These are phyloP conservation scores for Plagodis dolabraria DNA, from an alignment of 2,888 invertebrate species.

Conservation along the genomic window DNA sequence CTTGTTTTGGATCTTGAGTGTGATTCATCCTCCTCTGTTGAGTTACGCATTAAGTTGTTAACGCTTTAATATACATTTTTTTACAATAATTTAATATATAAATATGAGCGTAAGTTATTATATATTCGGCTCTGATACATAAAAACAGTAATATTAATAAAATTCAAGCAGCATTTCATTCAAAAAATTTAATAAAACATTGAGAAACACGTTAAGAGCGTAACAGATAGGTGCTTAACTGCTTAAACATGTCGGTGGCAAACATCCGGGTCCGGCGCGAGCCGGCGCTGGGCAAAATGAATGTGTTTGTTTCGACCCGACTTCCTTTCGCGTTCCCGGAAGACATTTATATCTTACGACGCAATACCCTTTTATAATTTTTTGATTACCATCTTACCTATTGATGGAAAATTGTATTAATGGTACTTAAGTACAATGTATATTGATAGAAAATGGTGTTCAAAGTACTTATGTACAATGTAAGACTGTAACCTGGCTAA, in stretches of 20 bases:
- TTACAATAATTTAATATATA: too few relatives aligned
- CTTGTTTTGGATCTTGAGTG: too few relatives aligned
- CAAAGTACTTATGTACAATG: too few relatives aligned
- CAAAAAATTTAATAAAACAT: slow-evolving; percentile 25
- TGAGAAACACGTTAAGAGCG: slow-evolving; percentile 14
- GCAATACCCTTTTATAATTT: too few relatives aligned
- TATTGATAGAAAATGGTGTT: too few relatives aligned
- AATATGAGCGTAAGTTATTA: background rate
- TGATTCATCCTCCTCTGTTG: too few relatives aligned
- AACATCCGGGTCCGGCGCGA: slow-evolving; percentile 15
- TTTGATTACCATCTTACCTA: background rate
- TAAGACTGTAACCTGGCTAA: too few relatives aligned
- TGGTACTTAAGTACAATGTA: background rate
- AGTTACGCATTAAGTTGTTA: too few relatives aligned
- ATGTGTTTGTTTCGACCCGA: slow-evolving; percentile 21
- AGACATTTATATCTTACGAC: slow-evolving; percentile 2
- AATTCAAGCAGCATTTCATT: slow-evolving; percentile 22
- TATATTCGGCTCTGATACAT: background rate
- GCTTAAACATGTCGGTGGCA: slow-evolving; percentile 20
- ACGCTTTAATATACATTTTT: too few relatives aligned
- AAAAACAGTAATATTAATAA: slow-evolving; percentile 2
- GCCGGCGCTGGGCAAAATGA: slow-evolving; percentile 5
- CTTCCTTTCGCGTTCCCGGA: slow-evolving; percentile 7
- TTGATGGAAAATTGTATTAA: background rate
- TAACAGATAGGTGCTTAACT: slow-evolving; percentile 23